A percentile compares a stretch with the other conserved stretches of the same genome.
phyloP scores from a whole-genome alignment of 2,888 invertebrate genomes.

The Eurytoma adleriae region DNA sequence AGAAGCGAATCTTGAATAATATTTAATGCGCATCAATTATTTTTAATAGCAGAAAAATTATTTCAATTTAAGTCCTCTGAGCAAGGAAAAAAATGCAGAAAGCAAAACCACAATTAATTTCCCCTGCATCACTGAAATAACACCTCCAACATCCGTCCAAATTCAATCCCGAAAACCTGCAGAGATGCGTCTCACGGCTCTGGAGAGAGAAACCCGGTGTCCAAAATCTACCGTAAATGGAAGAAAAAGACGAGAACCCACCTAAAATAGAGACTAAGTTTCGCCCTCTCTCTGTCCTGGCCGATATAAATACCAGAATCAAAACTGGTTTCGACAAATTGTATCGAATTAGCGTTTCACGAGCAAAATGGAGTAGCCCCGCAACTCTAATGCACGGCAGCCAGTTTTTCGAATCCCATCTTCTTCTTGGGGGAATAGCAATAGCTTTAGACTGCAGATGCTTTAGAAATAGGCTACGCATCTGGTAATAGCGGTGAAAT shows the following conservation, averaged over 20 bases:
- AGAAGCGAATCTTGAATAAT: too few relatives aligned
- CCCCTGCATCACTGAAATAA: not conserved
- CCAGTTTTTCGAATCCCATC: not conserved
- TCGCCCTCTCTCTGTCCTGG: constrained; percentile 24
- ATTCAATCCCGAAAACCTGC: constrained; percentile 39
- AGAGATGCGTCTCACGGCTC: not conserved
- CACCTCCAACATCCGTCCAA: constrained; percentile 22
- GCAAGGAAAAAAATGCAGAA: too few relatives aligned
- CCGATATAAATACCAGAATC: constrained; percentile 64
- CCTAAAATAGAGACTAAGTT: constrained; percentile 1
- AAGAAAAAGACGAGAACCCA: not conserved
- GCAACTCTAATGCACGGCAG: not conserved
- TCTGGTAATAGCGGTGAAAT: too few relatives aligned
- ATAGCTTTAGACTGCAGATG: not conserved
- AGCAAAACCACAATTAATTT: too few relatives aligned
- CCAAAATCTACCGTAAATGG: constrained; percentile 12
- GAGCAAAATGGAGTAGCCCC: constrained; percentile 54
- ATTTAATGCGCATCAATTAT: too few relatives aligned
- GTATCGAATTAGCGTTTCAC: constrained; percentile 61
- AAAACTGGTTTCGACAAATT: constrained; percentile 69
- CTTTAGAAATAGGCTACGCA: not conserved
- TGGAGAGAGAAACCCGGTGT: constrained; percentile 10
- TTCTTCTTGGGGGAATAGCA: not conserved
- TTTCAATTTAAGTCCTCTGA: too few relatives aligned
- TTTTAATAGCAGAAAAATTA: too few relatives aligned